phyloP scores from a whole-genome alignment of 2,113 vertebrate species.

The Tragelaphus imberbis region DNA sequence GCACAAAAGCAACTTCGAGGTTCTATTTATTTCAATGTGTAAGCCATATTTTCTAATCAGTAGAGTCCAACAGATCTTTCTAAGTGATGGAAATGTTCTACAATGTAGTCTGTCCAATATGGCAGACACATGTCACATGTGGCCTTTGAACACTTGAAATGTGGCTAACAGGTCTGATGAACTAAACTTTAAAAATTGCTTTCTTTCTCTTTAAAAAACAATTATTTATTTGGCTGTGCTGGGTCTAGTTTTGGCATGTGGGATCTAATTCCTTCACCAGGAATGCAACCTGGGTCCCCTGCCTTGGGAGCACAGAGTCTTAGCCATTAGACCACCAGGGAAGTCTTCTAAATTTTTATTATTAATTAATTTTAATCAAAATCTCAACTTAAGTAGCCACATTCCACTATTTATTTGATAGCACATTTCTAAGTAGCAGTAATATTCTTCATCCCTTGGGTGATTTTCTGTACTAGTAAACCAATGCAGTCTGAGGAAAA shows the following conservation, averaged over 20 bases:
- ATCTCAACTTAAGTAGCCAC: neutral
- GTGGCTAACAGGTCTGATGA: neutral
- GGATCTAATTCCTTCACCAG: neutral
- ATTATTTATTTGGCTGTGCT: neutral
- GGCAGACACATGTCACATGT: neutral
- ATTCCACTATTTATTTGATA: neutral
- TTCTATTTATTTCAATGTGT: neutral
- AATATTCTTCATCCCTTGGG: neutral
- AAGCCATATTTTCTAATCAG: neutral
- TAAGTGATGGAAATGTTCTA: neutral
- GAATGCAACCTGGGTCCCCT: neutral
- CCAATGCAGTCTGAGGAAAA: neutral
- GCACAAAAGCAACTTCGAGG: neutral
- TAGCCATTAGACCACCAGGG: neutral
- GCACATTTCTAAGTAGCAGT: neutral
- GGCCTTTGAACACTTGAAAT: neutral
- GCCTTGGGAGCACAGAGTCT: fast-evolving
- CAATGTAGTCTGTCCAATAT: neutral
- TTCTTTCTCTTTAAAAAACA: neutral
- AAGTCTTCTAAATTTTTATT: neutral
- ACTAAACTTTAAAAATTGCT: neutral
- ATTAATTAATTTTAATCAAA: neutral
- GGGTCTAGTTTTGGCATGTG: neutral
- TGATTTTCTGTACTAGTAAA: neutral
- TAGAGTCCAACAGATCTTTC: neutral